Base-by-base conservation (phyloP, 2,888 invertebrate genomes). In the Tinea trinotella region DNA sequence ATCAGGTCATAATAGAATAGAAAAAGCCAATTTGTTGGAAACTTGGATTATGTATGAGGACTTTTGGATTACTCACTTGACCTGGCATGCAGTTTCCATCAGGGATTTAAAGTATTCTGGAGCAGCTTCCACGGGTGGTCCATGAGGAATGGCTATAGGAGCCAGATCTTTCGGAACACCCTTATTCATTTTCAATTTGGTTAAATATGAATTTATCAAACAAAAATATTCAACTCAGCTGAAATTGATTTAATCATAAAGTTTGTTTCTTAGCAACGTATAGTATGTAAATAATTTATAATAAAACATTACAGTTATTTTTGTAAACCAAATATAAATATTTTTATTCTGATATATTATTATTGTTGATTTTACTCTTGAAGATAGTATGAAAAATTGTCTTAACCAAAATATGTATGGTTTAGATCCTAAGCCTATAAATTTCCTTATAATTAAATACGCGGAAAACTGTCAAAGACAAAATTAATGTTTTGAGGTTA, bases 41-140 rank as follows among this genome's bases (percentile, higher is more conserved):
- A n/a, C n/a, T n/a, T n/a, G n/a, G n/a, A n/a, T n/a, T n/a, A n/a
- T n/a, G n/a, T n/a, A n/a, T n/a, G n/a, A n/a, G n/a, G n/a, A n/a
- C n/a, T n/a, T n/a, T n/a, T n/a, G n/a, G n/a, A n/a, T n/a, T 2
- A 68, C 78, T 71, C 70, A 89, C 89, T 86, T 87, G 24, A 88
- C 76, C 68, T 82, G 74, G 20, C 67, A 71, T 18, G 71, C 65
- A 52, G 79, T 80, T 64, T 88, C 87, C 70, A 81, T 79, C 57
- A 86, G 74, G 0, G 89, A 89, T 57, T 86, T 76, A 58, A 83
- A 86, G 64, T 87, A 89, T 60, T 89, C 88, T 6, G 73, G 62
- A 0, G 88, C 80, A 24, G 79, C 82, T 61, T 86, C 79, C 59
- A 88, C 86, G 0, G 87, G 79, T 49, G 82, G 82, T 2, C 83